These are phyloP conservation scores for Daboia siamensis DNA, from an alignment of 2,113 vertebrate genomes.

Conservation along the genomic window DNA sequence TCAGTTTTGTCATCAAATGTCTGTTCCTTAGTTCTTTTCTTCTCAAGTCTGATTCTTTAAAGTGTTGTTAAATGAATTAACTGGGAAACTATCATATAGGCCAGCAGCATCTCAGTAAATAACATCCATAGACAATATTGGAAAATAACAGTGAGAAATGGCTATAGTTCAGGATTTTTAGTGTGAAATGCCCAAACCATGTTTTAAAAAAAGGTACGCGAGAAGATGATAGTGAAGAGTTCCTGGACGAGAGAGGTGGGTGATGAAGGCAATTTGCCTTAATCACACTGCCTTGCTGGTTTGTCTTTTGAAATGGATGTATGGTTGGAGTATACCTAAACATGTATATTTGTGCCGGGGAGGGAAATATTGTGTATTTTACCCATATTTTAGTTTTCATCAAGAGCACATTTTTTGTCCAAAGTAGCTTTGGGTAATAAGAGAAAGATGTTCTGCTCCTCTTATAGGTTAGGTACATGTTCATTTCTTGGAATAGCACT, in stretches of 20 bases:
- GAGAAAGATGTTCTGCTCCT: not conserved
- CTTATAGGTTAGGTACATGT: not conserved
- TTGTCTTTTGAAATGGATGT: not conserved
- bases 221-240: not conserved
- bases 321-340: not conserved
- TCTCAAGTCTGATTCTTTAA: not conserved
- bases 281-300: not conserved
- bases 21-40: no score
- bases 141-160: not conserved
- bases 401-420: not conserved
- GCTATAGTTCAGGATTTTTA: no score
- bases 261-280: not conserved
- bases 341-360: not conserved
- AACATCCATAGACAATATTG: not conserved
- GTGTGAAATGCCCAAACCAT: not conserved
- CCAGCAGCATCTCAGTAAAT: no score
- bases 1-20: no score
- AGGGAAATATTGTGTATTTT: not conserved
- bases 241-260: not conserved
- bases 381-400: not conserved
- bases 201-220: not conserved
- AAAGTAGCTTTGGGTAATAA: not conserved
- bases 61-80: not conserved
- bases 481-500: not conserved
- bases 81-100: not conserved